Base-by-base conservation (phyloP, 2,797 vertebrate genomes). In the Darevskia nairensis region DNA sequence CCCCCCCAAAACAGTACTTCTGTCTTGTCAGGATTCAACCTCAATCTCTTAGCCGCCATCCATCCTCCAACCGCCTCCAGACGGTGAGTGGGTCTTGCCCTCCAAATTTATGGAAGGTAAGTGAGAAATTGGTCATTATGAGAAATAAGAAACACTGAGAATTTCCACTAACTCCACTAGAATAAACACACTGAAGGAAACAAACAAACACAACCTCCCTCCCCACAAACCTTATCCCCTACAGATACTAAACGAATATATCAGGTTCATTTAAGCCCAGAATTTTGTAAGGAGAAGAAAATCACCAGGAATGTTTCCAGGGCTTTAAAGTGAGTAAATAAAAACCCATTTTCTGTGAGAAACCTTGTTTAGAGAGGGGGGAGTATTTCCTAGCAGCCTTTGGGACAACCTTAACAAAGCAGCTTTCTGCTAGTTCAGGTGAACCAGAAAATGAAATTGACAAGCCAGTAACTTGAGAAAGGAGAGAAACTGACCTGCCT, bases 381-480 rank as follows among this genome's bases (percentile, higher is more conserved):
- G 1, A 69, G 59, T 81, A 25, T 41, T 81, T 75, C 79, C 76
- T 71, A 91, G 82, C 71, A 91, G 75, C 46, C 23, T 87, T 75
- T 87, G 72, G 86, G 71, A 50, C 29, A 92, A 84, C 15, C n/a
- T 29, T 44, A 93, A 79, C 64, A 90, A 68, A 59, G 29, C 35
- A 89, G 64, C 59, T 75, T 85, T 85, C 78, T 85, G 88, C 77
- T 85, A 35, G 69, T 89, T 76, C 69, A 85, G 83, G 69, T 89
- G 88, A 89, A 88, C 85, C 86, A 91, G 86, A 86, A n/a, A 55
- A 0, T 76, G 66, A 80, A 91, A 89, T 89, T 86, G 82, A 82
- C 92, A 89, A 85, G 55, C 19, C 90, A 2, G 27, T 75, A 90
- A 32, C 87, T 89, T 1, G 0, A 1, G 82, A 55, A 50, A 59